A percentile compares a stretch with the other conserved stretches of the same genome.
These are phyloP conservation scores for Oncorhynchus mykiss DNA, from an alignment of 2,113 vertebrate species.

Conservation along the genomic window DNA sequence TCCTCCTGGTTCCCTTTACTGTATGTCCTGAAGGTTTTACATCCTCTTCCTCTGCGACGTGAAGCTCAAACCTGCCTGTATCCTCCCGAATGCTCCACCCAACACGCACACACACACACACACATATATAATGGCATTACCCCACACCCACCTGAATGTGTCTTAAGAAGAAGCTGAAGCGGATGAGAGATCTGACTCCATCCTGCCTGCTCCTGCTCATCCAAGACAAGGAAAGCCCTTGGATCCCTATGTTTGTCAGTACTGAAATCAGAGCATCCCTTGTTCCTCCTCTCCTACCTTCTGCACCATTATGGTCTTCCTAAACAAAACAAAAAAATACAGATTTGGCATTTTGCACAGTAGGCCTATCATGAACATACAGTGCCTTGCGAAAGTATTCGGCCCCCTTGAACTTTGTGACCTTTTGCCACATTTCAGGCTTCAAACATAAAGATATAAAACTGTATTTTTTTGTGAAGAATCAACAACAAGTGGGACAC, in stretches of 20 bases:
- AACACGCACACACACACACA: background rate
- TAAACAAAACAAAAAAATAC: background rate
- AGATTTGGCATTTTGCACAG: background rate
- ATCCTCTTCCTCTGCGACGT: background rate
- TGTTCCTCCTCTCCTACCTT: background rate
- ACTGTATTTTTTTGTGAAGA: no score
- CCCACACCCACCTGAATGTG: constrained; percentile 13
- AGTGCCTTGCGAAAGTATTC: no score
- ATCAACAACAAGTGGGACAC: no score
- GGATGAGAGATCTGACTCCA: background rate
- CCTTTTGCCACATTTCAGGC: no score
- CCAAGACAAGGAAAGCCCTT: constrained; percentile 16
- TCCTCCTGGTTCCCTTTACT: background rate
- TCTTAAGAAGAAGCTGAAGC: constrained; percentile 14
- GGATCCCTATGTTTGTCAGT: background rate
- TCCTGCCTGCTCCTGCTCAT: constrained; percentile 28
- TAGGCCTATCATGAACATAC: background rate
- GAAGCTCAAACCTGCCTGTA: constrained; percentile 15
- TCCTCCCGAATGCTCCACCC: constrained; percentile 12
- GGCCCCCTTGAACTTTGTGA: no score
- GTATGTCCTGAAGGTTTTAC: background rate
- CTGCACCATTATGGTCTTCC: background rate
- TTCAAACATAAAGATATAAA: no score
- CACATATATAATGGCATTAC: background rate
- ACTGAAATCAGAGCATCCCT: background rate